Evolutionary conservation across 2,113 vertebrate genomes (phyloP), one percentile per base, ranked within the genome.

Genomic region (Microcebus ravelobensis): DNA sequence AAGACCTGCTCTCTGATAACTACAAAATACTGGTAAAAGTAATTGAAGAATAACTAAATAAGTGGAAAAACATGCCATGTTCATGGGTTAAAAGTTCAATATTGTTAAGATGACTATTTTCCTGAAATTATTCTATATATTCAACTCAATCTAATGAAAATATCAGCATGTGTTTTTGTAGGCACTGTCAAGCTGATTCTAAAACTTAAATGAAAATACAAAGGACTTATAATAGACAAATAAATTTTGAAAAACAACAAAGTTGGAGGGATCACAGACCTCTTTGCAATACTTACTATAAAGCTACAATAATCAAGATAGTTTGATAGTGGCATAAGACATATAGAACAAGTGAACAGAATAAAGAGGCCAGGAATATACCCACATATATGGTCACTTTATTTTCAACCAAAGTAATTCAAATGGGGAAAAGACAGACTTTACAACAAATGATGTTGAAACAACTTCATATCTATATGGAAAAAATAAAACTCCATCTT

Each of bases 91-190:
- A 87, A 84, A 23, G 52, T 52, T 65, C 77, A 90, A 68, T 31
- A 77, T 59, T 77, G 34, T 67, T 71, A 95, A 68, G 13, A 42
- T 68, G 29, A 80, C 11, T 68, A 50, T 87, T 93, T n/a, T 85
- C 59, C 81, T 36, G 50, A 93, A 79, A 57, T 86, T 81, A 94
- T 76, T 71, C 23, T 95, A 52, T 63, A 39, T 21, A 48, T 10
- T 93, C 85, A 94, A 79, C 8, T 31, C 31, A 90, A 52, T 63
- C 18, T 63, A 80, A 87, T 94, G 34, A 87, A 96, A 95, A 93
- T 50, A 34, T 94, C 36, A 52, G 20, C 74, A 45, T 67, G 12
- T 71, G n/a, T 61, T 57, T 93, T 63, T 50, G 6, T 70, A 79
- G 76, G 87, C 91, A 68, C 42, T 91, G 3, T 90, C 36, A 45